Evolutionary conservation across 2,888 invertebrate genomes (phyloP).

Genomic region (Smittia sp.): DNA sequence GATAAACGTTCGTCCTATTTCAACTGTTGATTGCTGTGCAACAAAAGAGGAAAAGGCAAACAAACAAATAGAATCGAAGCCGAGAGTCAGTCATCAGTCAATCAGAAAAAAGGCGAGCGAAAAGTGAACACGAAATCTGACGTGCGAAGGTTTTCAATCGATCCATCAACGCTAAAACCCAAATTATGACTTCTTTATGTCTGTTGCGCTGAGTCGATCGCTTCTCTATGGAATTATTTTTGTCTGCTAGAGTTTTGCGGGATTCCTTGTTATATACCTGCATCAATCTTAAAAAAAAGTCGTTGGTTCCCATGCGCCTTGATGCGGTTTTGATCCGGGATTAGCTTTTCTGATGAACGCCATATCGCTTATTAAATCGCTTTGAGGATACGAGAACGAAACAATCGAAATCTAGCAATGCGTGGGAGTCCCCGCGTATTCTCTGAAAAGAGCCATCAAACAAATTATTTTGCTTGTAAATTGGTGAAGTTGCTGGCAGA

Average conservation of each 20-base stretch:
- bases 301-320: too few species aligned
- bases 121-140: conserved; percentile 25
- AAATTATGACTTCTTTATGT: background rate
- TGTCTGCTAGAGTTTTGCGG: too few species aligned
- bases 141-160: conserved; percentile 34
- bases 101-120: background rate
- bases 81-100: background rate
- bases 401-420: conserved; percentile 19
- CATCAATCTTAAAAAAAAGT: too few species aligned
- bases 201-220: background rate
- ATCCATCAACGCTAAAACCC: conserved; percentile 30
- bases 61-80: background rate
- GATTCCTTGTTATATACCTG: too few species aligned
- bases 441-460: background rate
- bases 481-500: background rate
- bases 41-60: background rate
- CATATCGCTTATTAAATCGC: background rate
- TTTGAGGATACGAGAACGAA: conserved; percentile 9
- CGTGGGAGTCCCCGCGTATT: conserved; percentile 10
- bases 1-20: background rate
- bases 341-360: background rate
- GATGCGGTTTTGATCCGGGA: too few species aligned
- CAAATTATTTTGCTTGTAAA: background rate
- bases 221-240: background rate
- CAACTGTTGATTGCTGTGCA: background rate